Evolutionary conservation across 2,113 vertebrate species (phyloP).

Genomic region (Ctenomys sociabilis): DNA sequence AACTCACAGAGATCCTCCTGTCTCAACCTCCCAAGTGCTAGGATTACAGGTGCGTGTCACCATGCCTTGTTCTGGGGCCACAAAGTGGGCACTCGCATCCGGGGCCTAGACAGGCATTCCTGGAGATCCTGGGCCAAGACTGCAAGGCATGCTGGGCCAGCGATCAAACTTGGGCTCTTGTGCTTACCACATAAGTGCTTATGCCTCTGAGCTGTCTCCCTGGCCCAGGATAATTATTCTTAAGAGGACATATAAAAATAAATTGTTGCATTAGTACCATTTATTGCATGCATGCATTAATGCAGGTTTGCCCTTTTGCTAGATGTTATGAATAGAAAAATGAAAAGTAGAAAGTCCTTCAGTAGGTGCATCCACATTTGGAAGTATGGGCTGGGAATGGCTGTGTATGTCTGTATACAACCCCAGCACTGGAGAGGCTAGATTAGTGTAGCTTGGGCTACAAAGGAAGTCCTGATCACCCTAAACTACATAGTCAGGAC

Average conservation of each 20-base stretch:
- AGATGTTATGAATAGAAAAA: background rate
- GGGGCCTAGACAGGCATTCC: too few species aligned
- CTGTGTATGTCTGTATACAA: background rate
- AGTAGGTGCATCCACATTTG: background rate
- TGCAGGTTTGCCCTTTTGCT: background rate
- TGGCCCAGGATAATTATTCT: background rate
- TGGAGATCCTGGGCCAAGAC: too few species aligned
- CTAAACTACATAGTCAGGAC: background rate
- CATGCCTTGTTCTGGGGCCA: too few species aligned
- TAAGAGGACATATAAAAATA: background rate
- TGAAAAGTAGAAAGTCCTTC: background rate
- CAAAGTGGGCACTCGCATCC: too few species aligned
- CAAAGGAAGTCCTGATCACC: background rate
- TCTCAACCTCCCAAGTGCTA: too few species aligned
- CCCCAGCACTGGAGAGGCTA: background rate
- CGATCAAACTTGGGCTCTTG: too few species aligned
- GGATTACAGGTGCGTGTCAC: too few species aligned
- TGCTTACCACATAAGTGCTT: too few species aligned
- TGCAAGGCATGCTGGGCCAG: too few species aligned
- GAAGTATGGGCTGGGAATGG: background rate
- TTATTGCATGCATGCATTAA: background rate
- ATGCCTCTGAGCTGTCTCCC: too few species aligned
- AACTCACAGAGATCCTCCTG: too few species aligned
- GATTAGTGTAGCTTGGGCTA: background rate
- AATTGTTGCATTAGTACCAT: background rate